These are phyloP conservation scores for Apistogramma diplotaenia DNA, from an alignment of 2,113 vertebrate species.

Conservation along the genomic window DNA sequence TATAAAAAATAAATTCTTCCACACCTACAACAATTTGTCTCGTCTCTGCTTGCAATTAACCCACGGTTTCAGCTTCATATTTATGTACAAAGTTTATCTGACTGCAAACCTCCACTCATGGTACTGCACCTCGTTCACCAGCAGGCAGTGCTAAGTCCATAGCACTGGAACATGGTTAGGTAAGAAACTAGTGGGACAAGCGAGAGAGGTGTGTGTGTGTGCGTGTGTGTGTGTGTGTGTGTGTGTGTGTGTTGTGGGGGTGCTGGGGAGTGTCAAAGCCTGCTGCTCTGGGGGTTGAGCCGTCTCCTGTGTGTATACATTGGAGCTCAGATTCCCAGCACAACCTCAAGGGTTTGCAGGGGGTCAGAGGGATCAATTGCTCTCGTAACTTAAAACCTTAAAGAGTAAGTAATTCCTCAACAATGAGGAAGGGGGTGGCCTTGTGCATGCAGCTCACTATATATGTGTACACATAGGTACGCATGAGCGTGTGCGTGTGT, in stretches of 20 bases:
- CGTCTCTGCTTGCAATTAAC: slow-evolving; percentile 23
- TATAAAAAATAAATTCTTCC: slow-evolving; percentile 25
- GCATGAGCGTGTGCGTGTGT: background rate
- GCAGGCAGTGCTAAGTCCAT: slow-evolving; percentile 73
- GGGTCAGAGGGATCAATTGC: slow-evolving; percentile 97
- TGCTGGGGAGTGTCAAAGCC: slow-evolving; percentile 56
- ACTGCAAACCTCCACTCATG: background rate
- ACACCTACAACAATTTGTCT: slow-evolving; percentile 23
- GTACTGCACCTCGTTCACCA: slow-evolving; percentile 56
- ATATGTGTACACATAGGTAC: slow-evolving; percentile 19
- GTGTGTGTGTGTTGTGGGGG: slow-evolving; percentile 2
- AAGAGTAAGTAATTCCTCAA: slow-evolving; percentile 93
- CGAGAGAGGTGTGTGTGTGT: too few species aligned
- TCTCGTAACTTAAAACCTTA: slow-evolving; percentile 90
- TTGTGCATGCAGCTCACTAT: slow-evolving; percentile 39
- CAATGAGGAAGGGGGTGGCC: slow-evolving; percentile 81
- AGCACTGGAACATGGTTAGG: slow-evolving; percentile 16
- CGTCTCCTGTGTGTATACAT: slow-evolving; percentile 88
- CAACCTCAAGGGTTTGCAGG: slow-evolving; percentile 86
- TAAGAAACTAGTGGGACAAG: background rate
- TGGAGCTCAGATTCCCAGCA: slow-evolving; percentile 89
- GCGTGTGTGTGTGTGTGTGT: background rate
- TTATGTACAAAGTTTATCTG: background rate
- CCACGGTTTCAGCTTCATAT: slow-evolving; percentile 2
- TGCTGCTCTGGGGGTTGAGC: slow-evolving; percentile 76